Evolutionary conservation across 2,888 invertebrate genomes (phyloP).

Genomic region (Seira ritae): DNA sequence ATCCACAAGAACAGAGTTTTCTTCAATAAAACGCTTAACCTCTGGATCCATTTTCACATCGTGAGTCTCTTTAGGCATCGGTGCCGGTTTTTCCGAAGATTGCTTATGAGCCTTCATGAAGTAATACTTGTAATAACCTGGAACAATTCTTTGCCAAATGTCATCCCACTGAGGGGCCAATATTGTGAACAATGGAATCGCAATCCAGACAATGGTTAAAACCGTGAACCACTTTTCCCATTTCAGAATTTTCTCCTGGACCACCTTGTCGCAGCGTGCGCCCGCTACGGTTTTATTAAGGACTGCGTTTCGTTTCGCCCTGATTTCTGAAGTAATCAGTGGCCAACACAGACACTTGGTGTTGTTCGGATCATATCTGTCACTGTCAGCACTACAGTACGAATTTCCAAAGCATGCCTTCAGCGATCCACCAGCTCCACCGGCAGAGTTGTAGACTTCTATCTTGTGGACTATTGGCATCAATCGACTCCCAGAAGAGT

Average conservation of each 20-base stretch:
- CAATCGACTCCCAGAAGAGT: not conserved
- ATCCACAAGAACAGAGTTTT: not conserved
- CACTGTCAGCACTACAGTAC: slow-evolving; percentile 14
- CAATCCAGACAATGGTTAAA: slow-evolving; percentile 8
- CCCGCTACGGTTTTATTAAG: slow-evolving; percentile 13
- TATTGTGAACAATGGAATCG: not conserved
- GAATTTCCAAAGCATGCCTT: slow-evolving; percentile 31
- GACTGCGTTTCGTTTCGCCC: not conserved
- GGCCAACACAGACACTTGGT: slow-evolving; percentile 20
- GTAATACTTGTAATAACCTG: slow-evolving; percentile 13
- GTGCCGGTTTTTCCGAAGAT: not conserved
- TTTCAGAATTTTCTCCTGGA: not conserved
- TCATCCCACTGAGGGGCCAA: slow-evolving; percentile 32
- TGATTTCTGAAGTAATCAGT: not conserved
- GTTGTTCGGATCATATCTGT: not conserved
- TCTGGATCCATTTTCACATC: slow-evolving; percentile 26
- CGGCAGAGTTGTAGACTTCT: slow-evolving; percentile 18
- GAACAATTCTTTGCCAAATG: not conserved
- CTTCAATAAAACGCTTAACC: slow-evolving; percentile 1
- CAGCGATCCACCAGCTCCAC: not conserved
- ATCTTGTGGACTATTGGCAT: slow-evolving; percentile 12
- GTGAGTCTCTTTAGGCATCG: slow-evolving; percentile 2
- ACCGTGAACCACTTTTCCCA: slow-evolving; percentile 20
- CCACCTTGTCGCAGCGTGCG: not conserved
- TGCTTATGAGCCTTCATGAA: not conserved